Base-by-base conservation (phyloP, 1,140 invertebrate species). In the Drosophila suzukii region DNA sequence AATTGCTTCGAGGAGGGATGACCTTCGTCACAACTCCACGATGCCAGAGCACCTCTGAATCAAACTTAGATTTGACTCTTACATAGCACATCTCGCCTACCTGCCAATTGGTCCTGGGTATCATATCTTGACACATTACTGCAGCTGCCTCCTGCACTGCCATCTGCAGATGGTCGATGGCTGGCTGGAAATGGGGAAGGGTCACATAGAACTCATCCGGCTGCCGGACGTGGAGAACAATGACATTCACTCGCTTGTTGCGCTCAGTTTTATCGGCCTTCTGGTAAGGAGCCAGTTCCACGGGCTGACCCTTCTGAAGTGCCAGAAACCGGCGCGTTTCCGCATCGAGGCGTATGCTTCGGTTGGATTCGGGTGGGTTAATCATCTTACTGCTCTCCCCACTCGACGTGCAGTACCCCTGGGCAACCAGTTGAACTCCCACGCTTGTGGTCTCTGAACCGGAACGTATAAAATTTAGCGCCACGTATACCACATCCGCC, bases 151-250 rank as follows among this genome's bases (percentile, higher is more conserved):
- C 0, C 41, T 86, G 82, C 11, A 88, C 71, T 0, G 24, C 10
- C 4, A 49, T 15, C 6, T 50, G 55, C 11, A 88, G 10, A 0
- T 36, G 11, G n/a, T 39, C 43, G 30, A 81, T 56, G 7, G 46
- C 49, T 12, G 49, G 0, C 15, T 59, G 12, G 36, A 88, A 82
- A 6, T 63, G 55, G 0, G 58, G 15, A n/a, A 91, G 49, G 7
- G 75, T 74, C 11, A 91, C 63, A 59, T 92, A 92, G 61, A 92
- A 92, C 47, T 92, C 91, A 5, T 61, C 44, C 6, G 91, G 91
- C 51, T 81, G 43, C 0, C 44, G 56, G 10, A 80, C 50, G 15
- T 73, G 43, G 0, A 80, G 17, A 1, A 88, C 6, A 1, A 61
- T 43, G 2, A 89, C 65, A 4, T n/a, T 3, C 4, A 34, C 13